phyloP scores from a whole-genome alignment of 2,113 vertebrate species.

The Peucedramus taeniatus region DNA sequence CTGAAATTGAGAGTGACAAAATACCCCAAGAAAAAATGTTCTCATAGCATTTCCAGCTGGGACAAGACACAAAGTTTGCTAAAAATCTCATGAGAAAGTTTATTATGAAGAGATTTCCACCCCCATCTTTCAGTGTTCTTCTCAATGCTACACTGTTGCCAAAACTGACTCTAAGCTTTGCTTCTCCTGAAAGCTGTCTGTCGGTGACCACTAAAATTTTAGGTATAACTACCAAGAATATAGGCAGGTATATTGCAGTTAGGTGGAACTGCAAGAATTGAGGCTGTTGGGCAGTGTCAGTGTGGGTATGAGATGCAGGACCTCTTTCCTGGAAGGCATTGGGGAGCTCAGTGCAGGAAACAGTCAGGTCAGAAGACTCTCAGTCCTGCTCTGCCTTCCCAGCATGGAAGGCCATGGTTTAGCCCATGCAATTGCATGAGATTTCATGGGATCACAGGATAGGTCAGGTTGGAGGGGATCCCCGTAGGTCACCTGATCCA shows the following conservation, averaged over 20 bases:
- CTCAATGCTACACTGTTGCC: neutral
- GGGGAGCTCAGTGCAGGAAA: fast-evolving
- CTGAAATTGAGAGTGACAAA: conserved; percentile 15
- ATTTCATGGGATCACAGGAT: neutral
- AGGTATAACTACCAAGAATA: neutral
- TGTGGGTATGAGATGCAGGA: neutral
- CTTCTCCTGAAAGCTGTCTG: neutral
- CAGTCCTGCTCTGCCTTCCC: neutral
- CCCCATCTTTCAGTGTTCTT: neutral
- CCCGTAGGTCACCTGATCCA: neutral
- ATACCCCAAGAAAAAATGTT: neutral
- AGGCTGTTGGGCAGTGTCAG: neutral
- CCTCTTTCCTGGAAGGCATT: neutral
- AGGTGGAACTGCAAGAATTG: neutral
- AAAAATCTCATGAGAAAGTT: conserved; percentile 39
- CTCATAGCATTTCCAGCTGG: conserved; percentile 30
- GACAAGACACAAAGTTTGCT: neutral
- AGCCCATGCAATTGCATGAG: neutral
- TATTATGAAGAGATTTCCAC: conserved; percentile 6
- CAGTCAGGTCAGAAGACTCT: fast-evolving
- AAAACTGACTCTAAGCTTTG: neutral
- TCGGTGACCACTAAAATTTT: neutral
- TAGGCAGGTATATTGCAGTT: neutral
- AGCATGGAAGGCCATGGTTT: neutral
- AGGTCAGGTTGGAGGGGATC: neutral